Conservation (phyloP, 37 sponge, comb jelly and placozoan species). For the Cladorhizidae sp. region DNA sequence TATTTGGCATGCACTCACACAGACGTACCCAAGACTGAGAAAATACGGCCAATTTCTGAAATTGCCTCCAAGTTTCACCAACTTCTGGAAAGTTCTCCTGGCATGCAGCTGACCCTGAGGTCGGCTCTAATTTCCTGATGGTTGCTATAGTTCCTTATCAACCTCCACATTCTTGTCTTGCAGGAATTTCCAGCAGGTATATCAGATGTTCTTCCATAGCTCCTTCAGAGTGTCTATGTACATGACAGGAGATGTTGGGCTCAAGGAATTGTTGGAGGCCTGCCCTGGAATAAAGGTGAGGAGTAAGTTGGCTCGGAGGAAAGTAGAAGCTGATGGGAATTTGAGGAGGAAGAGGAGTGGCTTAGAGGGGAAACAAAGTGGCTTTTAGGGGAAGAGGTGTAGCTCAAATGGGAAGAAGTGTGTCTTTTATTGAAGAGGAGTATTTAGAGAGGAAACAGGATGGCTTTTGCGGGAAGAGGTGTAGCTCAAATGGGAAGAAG, state of each 20-base stretch:
- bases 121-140: background rate
- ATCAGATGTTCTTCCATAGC: slow-evolving; percentile 68
- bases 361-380: too few relatives aligned
- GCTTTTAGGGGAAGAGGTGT: too few relatives aligned
- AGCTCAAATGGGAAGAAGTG: too few relatives aligned
- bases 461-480: too few relatives aligned
- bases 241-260: background rate
- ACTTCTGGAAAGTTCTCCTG: slow-evolving; percentile 8
- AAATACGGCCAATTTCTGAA: background rate
- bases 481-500: too few relatives aligned
- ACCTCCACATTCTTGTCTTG: background rate
- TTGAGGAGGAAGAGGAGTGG: too few relatives aligned
- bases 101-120: slow-evolving; percentile 17
- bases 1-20: too few relatives aligned
- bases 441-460: too few relatives aligned
- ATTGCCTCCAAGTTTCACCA: slow-evolving; percentile 12
- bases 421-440: too few relatives aligned
- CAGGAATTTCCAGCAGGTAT: slow-evolving; percentile 68
- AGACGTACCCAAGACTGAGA: too few relatives aligned
- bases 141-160: too few relatives aligned
- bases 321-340: background rate
- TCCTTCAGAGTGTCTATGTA: slow-evolving; percentile 63
- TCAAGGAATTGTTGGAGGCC: slow-evolving; percentile 29
- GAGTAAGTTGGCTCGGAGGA: background rate
- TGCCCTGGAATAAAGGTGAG: slow-evolving; percentile 51